Evolutionary conservation across 2,113 vertebrate species (phyloP).

Genomic region (Alligator mississippiensis): DNA sequence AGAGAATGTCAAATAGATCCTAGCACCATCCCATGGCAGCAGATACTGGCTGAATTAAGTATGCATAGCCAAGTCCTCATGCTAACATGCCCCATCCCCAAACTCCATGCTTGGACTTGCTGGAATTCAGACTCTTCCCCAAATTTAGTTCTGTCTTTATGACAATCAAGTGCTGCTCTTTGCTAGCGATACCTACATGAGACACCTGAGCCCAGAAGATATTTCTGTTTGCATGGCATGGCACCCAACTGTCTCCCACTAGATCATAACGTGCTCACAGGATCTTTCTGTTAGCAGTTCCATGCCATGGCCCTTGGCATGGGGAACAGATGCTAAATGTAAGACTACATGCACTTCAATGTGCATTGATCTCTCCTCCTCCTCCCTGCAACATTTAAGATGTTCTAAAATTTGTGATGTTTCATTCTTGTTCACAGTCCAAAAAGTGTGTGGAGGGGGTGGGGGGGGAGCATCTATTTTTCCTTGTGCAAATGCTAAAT

Average conservation of each 20-base stretch:
- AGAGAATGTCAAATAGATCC: too few relatives aligned
- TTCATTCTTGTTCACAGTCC: background rate
- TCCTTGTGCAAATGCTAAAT: background rate
- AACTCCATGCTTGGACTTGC: background rate
- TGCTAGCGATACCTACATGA: background rate
- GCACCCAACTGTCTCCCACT: background rate
- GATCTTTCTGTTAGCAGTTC: background rate
- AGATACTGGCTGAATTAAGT: too few relatives aligned
- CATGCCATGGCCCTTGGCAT: background rate
- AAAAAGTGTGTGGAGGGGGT: background rate
- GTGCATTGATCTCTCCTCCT: background rate
- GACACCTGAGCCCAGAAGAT: background rate
- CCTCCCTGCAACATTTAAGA: background rate
- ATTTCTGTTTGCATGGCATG: background rate
- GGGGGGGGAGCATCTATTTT: background rate
- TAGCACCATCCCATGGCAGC: too few relatives aligned
- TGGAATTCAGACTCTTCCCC: too few relatives aligned
- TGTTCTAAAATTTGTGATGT: background rate
- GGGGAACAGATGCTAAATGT: background rate
- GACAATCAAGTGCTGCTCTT: background rate
- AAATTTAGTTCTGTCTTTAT: background rate
- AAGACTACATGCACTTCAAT: background rate
- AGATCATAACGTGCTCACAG: background rate
- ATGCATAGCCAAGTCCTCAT: too few relatives aligned
- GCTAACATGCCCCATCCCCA: background rate